Evolutionary conservation across 2,888 invertebrate species (phyloP).

Genomic region (Phortica magna): DNA sequence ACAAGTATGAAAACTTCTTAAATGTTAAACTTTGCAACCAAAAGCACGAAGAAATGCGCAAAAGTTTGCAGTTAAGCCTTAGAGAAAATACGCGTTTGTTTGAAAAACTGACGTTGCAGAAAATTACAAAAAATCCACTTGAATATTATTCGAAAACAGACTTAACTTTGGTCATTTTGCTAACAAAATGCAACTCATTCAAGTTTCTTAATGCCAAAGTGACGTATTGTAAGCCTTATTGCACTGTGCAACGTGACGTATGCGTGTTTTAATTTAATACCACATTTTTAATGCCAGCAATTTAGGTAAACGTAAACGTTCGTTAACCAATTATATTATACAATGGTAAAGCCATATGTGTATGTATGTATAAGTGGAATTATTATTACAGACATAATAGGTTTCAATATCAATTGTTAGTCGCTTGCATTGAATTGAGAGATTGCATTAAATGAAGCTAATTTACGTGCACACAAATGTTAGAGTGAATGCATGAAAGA

Average conservation of each 20-base stretch:
- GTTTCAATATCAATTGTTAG: constrained; percentile 45
- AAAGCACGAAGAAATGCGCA: not conserved
- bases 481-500: not conserved
- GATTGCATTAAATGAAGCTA: constrained; percentile 50
- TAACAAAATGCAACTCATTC: not conserved
- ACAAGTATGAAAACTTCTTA: not conserved
- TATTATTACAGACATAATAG: constrained; percentile 3
- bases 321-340: not conserved
- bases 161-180: not conserved
- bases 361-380: not conserved
- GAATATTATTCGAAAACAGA: not conserved
- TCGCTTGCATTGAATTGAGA: constrained; percentile 57
- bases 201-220: not conserved
- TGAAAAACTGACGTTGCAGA: constrained; percentile 17
- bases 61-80: constrained; percentile 14
- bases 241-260: constrained; percentile 28
- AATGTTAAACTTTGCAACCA: constrained; percentile 2
- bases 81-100: not conserved
- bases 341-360: no score
- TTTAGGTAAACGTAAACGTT: not conserved
- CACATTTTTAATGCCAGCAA: constrained; percentile 46
- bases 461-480: constrained; percentile 40
- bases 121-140: constrained; percentile 12
- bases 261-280: constrained; percentile 72
- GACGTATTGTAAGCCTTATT: not conserved